Base-by-base conservation (phyloP, 2,888 invertebrate genomes). In the Drosophila birchii region DNA sequence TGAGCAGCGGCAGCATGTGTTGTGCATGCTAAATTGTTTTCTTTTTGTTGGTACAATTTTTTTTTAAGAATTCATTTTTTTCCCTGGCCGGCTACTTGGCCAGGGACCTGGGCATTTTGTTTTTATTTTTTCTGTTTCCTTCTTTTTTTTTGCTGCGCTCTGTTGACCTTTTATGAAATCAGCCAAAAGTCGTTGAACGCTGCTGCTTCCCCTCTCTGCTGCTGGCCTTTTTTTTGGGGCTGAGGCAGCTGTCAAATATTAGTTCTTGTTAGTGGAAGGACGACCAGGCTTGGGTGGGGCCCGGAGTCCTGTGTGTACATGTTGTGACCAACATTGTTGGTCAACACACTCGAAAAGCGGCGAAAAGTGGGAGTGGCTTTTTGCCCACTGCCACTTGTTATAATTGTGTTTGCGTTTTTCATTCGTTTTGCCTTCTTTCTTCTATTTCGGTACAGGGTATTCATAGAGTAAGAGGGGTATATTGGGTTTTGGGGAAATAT, bases 241-340 rank as follows among this genome's bases (percentile, higher is more conserved):
- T 63, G 44, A 68, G 68, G 68, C 68, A 57, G 75, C 68, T 72
- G 78, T 71, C 80, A 78, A 78, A 78, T 78, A 78, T 78, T 78
- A 79, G 80, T 79, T 78, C 78, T 79, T 53, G 64, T 78, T 70
- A 70, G 80, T 71, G 62, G 54, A 47, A 49, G 47, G 56, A 56
- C 68, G 32, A 49, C 26, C 47, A n/a, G 39, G 36, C 29, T 32
- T 61, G 66, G 23, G 32, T 44, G 57, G 56, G 36, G 57, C n/a
- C n/a, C 20, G 45, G 75, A 32, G 66, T 41, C 45, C 43, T 54
- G 68, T 51, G 62, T 75, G 67, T 78, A 59, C 51, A 76, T 83
- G 77, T 86, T 81, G 81, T 86, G 88, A 81, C 84, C 84, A 88
- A 84, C 88, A 86, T 71, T 85, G 88, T 85, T 88, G 88, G 88